Conservation (phyloP, 1,140 invertebrate species). For the Drosophila miranda region DNA sequence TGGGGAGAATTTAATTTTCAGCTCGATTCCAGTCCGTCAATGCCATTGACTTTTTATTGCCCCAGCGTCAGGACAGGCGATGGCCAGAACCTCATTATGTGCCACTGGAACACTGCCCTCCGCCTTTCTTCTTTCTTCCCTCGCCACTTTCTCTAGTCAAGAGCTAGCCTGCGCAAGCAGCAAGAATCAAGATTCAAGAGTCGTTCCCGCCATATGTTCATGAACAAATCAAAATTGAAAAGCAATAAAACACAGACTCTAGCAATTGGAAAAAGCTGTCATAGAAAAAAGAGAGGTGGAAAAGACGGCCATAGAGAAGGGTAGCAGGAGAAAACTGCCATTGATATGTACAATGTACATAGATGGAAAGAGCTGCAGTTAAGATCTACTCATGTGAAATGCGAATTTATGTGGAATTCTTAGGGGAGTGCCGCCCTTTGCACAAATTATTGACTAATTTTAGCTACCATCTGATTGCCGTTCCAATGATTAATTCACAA, state of each 20-base stretch:
- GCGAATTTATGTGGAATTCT: slow-evolving; percentile 30
- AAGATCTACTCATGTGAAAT: slow-evolving; percentile 21
- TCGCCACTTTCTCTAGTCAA: not conserved
- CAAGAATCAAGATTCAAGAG: too few species aligned
- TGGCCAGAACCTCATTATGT: slow-evolving; percentile 50
- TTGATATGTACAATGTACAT: too few species aligned
- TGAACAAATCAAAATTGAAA: slow-evolving; percentile 66
- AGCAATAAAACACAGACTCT: slow-evolving; percentile 65
- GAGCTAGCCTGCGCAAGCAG: not conserved
- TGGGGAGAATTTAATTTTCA: slow-evolving; percentile 63
- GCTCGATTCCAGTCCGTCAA: slow-evolving; percentile 35
- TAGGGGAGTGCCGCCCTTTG: not conserved
- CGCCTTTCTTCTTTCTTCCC: too few species aligned
- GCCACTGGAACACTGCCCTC: not conserved
- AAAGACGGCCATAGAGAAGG: not conserved
- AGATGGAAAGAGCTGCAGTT: not conserved
- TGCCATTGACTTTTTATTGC: slow-evolving; percentile 58
- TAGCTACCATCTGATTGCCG: too few species aligned
- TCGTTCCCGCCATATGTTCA: slow-evolving; percentile 34
- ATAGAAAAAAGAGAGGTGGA: slow-evolving; percentile 5
- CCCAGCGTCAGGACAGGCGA: slow-evolving; percentile 4
- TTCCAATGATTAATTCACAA: slow-evolving; percentile 34
- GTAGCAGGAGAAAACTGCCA: slow-evolving; percentile 4
- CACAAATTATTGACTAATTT: slow-evolving; percentile 5
- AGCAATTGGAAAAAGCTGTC: slow-evolving; percentile 32